Evolutionary conservation across 2,797 vertebrate genomes (phyloP).

Genomic region (Sebastes variabilis): DNA sequence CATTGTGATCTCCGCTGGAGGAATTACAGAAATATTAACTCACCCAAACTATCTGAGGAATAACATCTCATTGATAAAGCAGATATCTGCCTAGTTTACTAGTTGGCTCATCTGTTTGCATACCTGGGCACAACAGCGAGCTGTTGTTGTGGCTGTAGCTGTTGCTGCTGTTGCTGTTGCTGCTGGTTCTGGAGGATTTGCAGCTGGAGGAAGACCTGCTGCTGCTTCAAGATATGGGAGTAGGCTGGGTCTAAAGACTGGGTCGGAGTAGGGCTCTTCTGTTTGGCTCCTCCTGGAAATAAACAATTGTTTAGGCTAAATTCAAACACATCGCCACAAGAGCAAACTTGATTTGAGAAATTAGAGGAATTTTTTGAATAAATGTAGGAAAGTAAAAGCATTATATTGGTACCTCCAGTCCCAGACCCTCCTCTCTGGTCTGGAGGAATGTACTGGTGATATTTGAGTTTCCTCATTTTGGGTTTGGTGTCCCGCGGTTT

Average conservation of each 20-base stretch:
- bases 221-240: slow-evolving; percentile 86
- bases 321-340: neutral
- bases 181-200: slow-evolving; percentile 87
- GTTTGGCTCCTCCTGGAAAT: slow-evolving; percentile 73
- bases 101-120: neutral
- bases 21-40: slow-evolving; percentile 4
- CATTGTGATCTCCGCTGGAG: slow-evolving; percentile 74
- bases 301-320: neutral
- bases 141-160: slow-evolving; percentile 65
- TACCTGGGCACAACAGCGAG: slow-evolving; percentile 79
- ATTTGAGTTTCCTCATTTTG: slow-evolving; percentile 90
- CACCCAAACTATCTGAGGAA: neutral
- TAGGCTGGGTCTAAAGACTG: slow-evolving; percentile 83
- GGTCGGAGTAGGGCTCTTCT: slow-evolving; percentile 70
- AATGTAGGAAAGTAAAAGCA: neutral
- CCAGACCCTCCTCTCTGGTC: slow-evolving; percentile 81
- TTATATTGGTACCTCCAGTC: slow-evolving; percentile 61
- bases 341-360: neutral
- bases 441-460: slow-evolving; percentile 94
- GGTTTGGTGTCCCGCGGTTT: slow-evolving; percentile 86
- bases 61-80: neutral
- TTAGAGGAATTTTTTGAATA: neutral
- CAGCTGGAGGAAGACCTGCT: slow-evolving; percentile 88
- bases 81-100: neutral
- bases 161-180: slow-evolving; percentile 64